Evolutionary conservation across 2,888 invertebrate species (phyloP).

Genomic region (Archips crataeganus): DNA sequence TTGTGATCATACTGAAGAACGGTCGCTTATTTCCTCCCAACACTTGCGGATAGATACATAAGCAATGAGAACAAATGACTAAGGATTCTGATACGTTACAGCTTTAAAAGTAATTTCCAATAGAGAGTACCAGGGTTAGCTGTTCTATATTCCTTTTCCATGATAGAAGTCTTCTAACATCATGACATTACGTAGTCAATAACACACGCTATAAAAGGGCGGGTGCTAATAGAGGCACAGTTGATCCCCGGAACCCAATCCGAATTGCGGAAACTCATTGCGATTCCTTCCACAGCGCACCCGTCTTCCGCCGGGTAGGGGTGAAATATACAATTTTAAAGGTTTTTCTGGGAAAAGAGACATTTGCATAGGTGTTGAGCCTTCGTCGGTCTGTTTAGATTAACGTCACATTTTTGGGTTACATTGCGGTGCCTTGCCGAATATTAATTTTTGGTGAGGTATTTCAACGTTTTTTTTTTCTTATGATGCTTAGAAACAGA

Average conservation of each 20-base stretch:
- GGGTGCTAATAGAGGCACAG: constrained; percentile 41
- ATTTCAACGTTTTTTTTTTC: neutral
- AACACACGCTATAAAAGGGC: constrained; percentile 35
- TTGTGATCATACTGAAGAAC: too few relatives aligned
- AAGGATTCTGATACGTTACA: neutral
- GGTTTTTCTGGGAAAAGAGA: constrained; percentile 40
- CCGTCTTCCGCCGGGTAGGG: constrained; percentile 27
- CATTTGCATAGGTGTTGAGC: constrained; percentile 43
- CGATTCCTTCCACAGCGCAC: constrained; percentile 38
- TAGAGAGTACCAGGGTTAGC: neutral
- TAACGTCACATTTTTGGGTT: constrained; percentile 42
- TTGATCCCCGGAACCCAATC: constrained; percentile 41
- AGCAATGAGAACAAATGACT: too few relatives aligned
- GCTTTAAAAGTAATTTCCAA: neutral
- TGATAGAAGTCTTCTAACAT: constrained; percentile 8
- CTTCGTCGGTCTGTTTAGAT: constrained; percentile 42
- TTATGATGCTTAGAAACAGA: neutral
- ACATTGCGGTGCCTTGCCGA: constrained; percentile 30
- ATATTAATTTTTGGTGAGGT: constrained; percentile 33
- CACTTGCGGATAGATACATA: too few relatives aligned
- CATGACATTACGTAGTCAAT: constrained; percentile 33
- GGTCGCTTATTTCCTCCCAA: too few relatives aligned
- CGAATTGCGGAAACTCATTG: constrained; percentile 43
- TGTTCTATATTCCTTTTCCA: neutral
- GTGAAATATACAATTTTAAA: constrained; percentile 42